These are phyloP conservation scores for Telenomus remus DNA, from an alignment of 1,140 invertebrate species.

Conservation along the genomic window DNA sequence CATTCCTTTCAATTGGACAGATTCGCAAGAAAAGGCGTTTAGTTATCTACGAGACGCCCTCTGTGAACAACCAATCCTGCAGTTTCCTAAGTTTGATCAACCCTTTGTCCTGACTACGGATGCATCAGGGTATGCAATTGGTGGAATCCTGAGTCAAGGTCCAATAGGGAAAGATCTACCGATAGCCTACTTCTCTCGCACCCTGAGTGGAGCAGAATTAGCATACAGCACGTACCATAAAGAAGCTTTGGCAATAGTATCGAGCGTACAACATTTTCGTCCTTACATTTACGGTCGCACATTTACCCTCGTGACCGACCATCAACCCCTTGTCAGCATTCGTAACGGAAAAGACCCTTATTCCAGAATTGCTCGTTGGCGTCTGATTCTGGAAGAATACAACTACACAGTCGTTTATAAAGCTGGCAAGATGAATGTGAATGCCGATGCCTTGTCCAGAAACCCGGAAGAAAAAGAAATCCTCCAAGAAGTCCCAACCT, in stretches of 20 bases:
- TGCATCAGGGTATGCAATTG: constrained; percentile 7
- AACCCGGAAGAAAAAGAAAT: neutral
- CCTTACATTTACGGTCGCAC: neutral
- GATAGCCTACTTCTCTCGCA: constrained; percentile 4
- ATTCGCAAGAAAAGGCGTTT: constrained; percentile 1
- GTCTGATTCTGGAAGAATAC: neutral
- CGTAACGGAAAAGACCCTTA: neutral
- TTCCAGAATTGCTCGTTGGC: neutral
- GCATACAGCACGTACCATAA: neutral
- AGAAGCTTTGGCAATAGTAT: neutral
- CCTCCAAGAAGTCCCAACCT: neutral
- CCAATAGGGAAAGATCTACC: constrained; percentile 8
- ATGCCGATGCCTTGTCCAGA: neutral
- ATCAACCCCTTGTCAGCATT: neutral
- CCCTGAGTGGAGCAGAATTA: neutral
- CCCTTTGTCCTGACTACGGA: constrained; percentile 5
- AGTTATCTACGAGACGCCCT: neutral
- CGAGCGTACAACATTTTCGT: neutral
- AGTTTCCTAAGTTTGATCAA: neutral
- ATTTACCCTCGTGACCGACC: neutral
- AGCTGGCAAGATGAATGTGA: neutral
- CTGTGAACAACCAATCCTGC: constrained; percentile 3
- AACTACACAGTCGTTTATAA: neutral
- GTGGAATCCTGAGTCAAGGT: constrained; percentile 13
- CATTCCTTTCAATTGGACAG: neutral